phyloP scores from a whole-genome alignment of 2,797 vertebrate genomes.

The Xenopus petersii region DNA sequence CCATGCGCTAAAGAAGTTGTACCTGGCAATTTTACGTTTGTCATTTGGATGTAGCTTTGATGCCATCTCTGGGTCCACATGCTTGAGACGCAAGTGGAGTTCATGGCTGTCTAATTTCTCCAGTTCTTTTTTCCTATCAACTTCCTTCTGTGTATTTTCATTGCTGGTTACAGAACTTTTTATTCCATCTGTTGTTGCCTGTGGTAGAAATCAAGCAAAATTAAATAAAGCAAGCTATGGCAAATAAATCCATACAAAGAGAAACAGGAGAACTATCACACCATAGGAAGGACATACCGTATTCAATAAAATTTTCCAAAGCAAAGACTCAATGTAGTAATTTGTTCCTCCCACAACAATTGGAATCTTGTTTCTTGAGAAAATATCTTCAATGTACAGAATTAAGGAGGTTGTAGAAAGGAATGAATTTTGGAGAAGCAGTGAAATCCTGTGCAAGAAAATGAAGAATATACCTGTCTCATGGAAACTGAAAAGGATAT shows the following conservation, averaged over 20 bases:
- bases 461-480: too few relatives aligned
- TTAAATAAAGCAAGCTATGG: not conserved
- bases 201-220: not conserved
- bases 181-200: conserved; percentile 1
- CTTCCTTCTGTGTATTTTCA: not conserved
- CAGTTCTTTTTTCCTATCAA: conserved; percentile 71
- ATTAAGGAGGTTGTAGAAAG: conserved; percentile 66
- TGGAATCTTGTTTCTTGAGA: conserved; percentile 79
- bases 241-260: not conserved
- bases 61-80: conserved; percentile 91
- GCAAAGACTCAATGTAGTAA: conserved; percentile 94
- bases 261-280: not conserved
- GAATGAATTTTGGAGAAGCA: not conserved
- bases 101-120: conserved; percentile 73
- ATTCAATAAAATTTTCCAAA: conserved; percentile 88
- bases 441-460: too few relatives aligned
- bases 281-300: conserved; percentile 61
- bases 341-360: conserved; percentile 95
- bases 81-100: conserved; percentile 74
- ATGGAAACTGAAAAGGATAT: conserved; percentile 81
- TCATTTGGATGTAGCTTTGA: conserved; percentile 86
- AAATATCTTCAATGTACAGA: conserved; percentile 84
- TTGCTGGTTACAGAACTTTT: not conserved
- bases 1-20: conserved; percentile 23
- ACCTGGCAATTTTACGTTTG: conserved; percentile 89